Evolutionary conservation across 2,113 vertebrate species (phyloP), one percentile per base, ranked within the genome.

Genomic region (Caloenas nicobarica): DNA sequence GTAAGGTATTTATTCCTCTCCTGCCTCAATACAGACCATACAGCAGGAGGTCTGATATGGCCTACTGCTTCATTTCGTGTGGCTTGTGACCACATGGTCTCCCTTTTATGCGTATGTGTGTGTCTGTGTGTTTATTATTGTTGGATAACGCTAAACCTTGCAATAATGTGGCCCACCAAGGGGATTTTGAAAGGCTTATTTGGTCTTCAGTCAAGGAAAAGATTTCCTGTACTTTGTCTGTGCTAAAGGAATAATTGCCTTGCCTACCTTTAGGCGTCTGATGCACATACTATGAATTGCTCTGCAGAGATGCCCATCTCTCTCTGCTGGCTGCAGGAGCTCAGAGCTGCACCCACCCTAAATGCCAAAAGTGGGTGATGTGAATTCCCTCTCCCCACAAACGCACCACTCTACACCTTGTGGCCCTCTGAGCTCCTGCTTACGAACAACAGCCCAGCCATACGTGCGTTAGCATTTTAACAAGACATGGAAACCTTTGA

Each of bases 401-500:
- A 26, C 0, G 4, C 21, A 25, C 65, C 48, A 11, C 26, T 0
- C 54, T 36, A 34, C 23, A 21, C 50, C 56, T 61, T 0, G 0
- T 1, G 8, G 62, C 53, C 48, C 62, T 69, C 53, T 3, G 3
- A 80, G 82, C 76, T 56, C 72, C 71, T 26, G 51, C 91, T 74
- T 69, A 17, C 0, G 13, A 70, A 24, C 1, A 11, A 15, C 70
- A 76, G 80, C 53, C 57, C 60, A 84, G 57, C 61, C 1, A 7
- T 81, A 40, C 2, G 5, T 44, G 65, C 4, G 7, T 90, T 74
- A 68, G 25, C 78, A 25, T 96, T 96, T 96, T 90, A 97, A 96
- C 90, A 79, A 91, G 93, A 78, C 25, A 19, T 0, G 10, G 81
- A 94, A 95, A 65, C 81, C 79, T 97, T 96, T 97, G 96, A 97